Evolutionary conservation across 2,797 vertebrate species (phyloP), one percentile per base, ranked within the genome.

Genomic region (Ispidina lecontei): DNA sequence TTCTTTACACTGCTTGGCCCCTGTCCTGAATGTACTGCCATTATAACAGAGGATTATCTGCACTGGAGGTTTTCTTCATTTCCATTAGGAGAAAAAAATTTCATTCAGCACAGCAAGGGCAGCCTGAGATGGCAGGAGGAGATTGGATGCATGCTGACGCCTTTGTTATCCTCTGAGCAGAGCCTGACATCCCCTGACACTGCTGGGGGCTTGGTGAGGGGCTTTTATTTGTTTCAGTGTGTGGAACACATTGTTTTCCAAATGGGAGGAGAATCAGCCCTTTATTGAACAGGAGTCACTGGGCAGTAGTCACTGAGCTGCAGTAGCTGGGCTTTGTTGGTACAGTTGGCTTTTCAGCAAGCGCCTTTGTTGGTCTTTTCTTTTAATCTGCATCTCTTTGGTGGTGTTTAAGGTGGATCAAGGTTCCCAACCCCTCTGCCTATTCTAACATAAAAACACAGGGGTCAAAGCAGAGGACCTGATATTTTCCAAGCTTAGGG

Each of bases 121-220:
- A 82, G 94, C 59, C 79, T 55, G 90, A 59, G 82, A 79, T 91
- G 94, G 91, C 84, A 93, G 88, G 81, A 93, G 91, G 87, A 46
- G 94, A 82, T 60, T 43, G 60, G 62, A 56, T 75, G 65, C 43
- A 12, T 39, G 60, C 90, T 91, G 84, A 71, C 0, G 73, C 84
- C 78, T 87, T 94, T 95, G 94, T 96, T 89, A 75, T 73, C 35
- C 1, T 2, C 70, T 1, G 64, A 89, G 84, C 89, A 76, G 94
- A 96, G 89, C 94, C 96, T 96, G 95, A 91, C 91, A 52, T 37
- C 70, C 82, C 92, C 91, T 97, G 96, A 91, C 94, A 97, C 84
- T 35, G 73, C 91, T 2, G 7, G 78, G 73, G 86, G 56, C 71
- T 88, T 69, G 85, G 64, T 8, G 1, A 79, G 88, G 75, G 81